Evolutionary conservation across 2,888 invertebrate genomes (phyloP), one percentile per base, ranked within the genome.

Genomic region (Stenchaetothrips biformis): DNA sequence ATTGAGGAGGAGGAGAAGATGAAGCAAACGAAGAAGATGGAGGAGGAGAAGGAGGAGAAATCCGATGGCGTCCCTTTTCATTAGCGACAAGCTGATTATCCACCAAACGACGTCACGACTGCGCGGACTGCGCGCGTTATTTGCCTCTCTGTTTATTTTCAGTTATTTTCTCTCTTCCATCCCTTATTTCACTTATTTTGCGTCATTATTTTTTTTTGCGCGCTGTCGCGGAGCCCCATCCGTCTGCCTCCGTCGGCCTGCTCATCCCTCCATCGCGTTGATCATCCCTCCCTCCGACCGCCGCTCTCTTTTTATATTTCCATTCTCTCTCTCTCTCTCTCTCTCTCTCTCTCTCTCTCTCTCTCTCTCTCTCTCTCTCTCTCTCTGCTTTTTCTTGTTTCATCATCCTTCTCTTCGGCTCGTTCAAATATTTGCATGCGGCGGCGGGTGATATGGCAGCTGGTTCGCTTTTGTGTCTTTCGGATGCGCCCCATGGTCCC

Each of bases 21-120:
- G 53, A n/a, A n/a, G n/a, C n/a, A n/a, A n/a, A n/a, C n/a, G n/a
- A n/a, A n/a, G n/a, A n/a, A n/a, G n/a, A n/a, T n/a, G n/a, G n/a
- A n/a, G n/a, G 21, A 67, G 67, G 53, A 9, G 67, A 74, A 25
- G 25, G 25, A 25, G 18, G 53, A 74, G 67, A 21, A 74, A 74
- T 74, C 67, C 25, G 21, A 21, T 21, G 9, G 37, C 67, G 67
- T 6, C 25, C 67, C 67, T 74, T 74, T 74, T 74, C 67, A 74
- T 74, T 25, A 74, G 25, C 11, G 67, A 74, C 67, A 74, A 25
- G 67, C 67, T 74, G 67, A 25, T 74, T 74, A 74, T 21, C 67
- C 67, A 21, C 67, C n/a, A 37, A 37, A 37, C 37, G 37, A 37
- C 37, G 37, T 37, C 37, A 37, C 37, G 37, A 37, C 37, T 37